Percentiles rank a stretch among this genome's conserved stretches.
These are phyloP conservation scores for Stegana nigrithorax DNA, from an alignment of 2,888 invertebrate species.

Conservation along the genomic window DNA sequence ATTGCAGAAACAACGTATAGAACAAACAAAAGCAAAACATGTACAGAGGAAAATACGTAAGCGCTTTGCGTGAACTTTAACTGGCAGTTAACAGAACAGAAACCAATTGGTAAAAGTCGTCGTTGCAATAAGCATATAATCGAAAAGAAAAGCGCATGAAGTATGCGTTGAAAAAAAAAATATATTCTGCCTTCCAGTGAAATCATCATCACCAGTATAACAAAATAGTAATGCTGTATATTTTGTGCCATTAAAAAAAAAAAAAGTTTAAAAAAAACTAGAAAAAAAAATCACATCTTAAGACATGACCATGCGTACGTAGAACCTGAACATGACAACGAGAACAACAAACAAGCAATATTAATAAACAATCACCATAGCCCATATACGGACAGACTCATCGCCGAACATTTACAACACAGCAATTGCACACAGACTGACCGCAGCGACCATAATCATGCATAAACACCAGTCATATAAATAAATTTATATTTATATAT, in stretches of 20 bases:
- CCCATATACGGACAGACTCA: too few relatives aligned
- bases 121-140: slow-evolving; percentile 16
- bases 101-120: slow-evolving; percentile 4
- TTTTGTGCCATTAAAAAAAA: slow-evolving; percentile 51
- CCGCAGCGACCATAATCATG: background rate
- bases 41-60: background rate
- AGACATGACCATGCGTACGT: slow-evolving; percentile 10
- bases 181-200: slow-evolving; percentile 13
- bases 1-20: too few relatives aligned
- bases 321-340: background rate
- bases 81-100: slow-evolving; percentile 11
- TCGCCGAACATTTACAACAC: background rate
- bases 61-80: too few relatives aligned
- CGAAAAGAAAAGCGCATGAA: background rate
- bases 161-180: background rate
- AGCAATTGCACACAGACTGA: background rate
- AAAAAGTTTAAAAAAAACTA: slow-evolving; percentile 37
- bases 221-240: slow-evolving; percentile 46
- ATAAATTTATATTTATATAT: slow-evolving; percentile 24
- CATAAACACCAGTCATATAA: background rate
- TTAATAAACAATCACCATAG: background rate
- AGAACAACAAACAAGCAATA: slow-evolving; percentile 7
- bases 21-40: too few relatives aligned
- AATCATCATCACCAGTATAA: background rate
- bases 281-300: slow-evolving; percentile 15